Percentiles rank a stretch among this genome's conserved stretches.
Evolutionary conservation across 1,140 invertebrate genomes (phyloP).

Genomic region (Bombus impatiens): DNA sequence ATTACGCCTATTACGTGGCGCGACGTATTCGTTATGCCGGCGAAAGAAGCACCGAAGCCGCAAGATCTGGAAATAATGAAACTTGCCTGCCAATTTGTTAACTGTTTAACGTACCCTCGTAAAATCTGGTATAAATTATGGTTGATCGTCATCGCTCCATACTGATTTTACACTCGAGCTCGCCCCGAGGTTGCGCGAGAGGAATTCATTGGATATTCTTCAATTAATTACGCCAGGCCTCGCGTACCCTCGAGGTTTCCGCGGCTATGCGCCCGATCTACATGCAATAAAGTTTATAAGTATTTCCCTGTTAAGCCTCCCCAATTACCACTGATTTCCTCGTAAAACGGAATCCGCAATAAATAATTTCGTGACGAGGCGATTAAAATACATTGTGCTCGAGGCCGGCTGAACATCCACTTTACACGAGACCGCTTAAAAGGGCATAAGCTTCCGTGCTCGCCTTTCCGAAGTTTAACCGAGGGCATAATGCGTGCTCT

Average conservation of each 20-base stretch:
- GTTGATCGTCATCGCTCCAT: constrained; percentile 38
- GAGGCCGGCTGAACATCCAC: constrained; percentile 24
- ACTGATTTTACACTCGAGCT: constrained; percentile 40
- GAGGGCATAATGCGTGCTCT: constrained; percentile 60
- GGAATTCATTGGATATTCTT: constrained; percentile 38
- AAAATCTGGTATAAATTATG: constrained; percentile 42
- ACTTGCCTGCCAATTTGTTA: constrained; percentile 48
- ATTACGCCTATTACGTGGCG: too few species aligned
- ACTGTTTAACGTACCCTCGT: constrained; percentile 40
- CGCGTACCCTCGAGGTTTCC: not conserved
- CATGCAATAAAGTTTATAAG: not conserved
- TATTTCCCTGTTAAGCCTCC: not conserved
- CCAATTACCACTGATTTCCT: constrained; percentile 7
- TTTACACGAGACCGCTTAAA: constrained; percentile 56
- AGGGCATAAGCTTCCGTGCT: constrained; percentile 53
- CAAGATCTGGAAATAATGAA: constrained; percentile 22
- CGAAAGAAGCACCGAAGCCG: not conserved
- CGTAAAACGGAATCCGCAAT: not conserved
- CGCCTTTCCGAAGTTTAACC: constrained; percentile 47
- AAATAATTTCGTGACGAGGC: constrained; percentile 8
- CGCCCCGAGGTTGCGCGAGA: not conserved
- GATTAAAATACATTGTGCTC: constrained; percentile 23
- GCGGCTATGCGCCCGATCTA: not conserved
- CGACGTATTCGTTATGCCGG: not conserved
- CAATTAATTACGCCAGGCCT: constrained; percentile 36